Percentiles rank a stretch among this genome's conserved stretches.
These are phyloP conservation scores for Agelaius tricolor DNA, from an alignment of 2,113 vertebrate genomes.

Conservation along the genomic window DNA sequence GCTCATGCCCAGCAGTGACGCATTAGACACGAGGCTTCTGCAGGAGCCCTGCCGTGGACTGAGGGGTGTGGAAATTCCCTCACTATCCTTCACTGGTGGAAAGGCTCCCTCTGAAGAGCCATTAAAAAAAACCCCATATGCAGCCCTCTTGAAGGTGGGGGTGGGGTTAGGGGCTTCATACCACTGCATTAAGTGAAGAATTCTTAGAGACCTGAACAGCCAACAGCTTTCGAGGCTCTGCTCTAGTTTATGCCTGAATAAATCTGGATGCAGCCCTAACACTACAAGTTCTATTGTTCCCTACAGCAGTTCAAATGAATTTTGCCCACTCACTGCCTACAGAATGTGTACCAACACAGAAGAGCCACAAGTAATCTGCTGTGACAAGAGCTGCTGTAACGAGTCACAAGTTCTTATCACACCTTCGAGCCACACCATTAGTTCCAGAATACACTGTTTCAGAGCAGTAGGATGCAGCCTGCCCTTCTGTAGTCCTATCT, in stretches of 20 bases:
- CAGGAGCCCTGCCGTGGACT: not conserved
- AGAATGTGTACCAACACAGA: not conserved
- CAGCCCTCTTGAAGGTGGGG: not conserved
- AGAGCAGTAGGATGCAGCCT: not conserved
- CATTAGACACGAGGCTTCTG: not conserved
- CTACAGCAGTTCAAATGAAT: not conserved
- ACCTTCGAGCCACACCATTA: not conserved
- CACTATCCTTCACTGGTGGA: not conserved
- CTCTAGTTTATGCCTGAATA: not conserved
- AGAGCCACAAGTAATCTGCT: not conserved
- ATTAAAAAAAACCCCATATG: not conserved
- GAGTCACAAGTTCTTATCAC: not conserved
- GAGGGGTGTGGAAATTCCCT: not conserved
- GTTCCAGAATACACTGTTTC: not conserved
- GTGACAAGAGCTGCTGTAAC: conserved; percentile 4
- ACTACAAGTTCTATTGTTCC: not conserved
- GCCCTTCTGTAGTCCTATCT: not conserved
- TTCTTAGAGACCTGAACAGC: not conserved
- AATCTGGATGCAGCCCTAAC: not conserved
- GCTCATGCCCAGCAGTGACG: not conserved
- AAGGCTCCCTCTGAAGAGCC: not conserved
- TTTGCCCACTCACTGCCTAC: not conserved
- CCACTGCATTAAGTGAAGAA: not conserved
- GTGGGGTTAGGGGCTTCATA: not conserved
- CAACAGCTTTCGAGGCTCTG: not conserved